These are phyloP conservation scores for Dromiciops gliroides DNA, from an alignment of 2,113 vertebrate species.

Conservation along the genomic window DNA sequence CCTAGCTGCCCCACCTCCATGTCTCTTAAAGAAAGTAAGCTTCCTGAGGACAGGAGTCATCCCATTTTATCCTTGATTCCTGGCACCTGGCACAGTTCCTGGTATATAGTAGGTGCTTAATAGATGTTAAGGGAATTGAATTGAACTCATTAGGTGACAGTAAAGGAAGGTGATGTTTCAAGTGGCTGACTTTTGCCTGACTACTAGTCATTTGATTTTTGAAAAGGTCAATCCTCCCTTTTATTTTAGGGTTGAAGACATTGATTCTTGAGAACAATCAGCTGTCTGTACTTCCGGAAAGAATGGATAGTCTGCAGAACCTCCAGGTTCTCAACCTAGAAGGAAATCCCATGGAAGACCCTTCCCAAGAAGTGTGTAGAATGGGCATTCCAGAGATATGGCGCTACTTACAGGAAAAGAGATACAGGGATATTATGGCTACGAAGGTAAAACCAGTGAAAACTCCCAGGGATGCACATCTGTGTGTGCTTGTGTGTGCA, in stretches of 20 bases:
- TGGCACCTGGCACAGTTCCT: not conserved
- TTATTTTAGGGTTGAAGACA: constrained; percentile 78
- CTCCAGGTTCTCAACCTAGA: constrained; percentile 71
- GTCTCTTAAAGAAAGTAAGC: not conserved
- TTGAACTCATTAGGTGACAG: not conserved
- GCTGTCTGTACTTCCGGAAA: constrained; percentile 72
- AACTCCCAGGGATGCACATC: not conserved
- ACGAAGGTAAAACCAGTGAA: constrained; percentile 74
- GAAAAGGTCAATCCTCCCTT: constrained; percentile 14
- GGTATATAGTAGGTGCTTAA: too few relatives aligned
- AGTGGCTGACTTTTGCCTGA: not conserved
- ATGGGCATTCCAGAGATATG: constrained; percentile 71
- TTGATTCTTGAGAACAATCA: constrained; percentile 78
- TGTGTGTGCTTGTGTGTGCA: not conserved
- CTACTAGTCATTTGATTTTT: not conserved
- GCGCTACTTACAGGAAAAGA: constrained; percentile 67
- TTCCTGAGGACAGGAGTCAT: not conserved
- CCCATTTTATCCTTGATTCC: not conserved
- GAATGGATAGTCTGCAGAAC: constrained; percentile 75
- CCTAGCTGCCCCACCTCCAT: too few relatives aligned
- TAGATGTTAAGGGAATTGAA: not conserved
- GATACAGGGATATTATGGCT: not conserved
- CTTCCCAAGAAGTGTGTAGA: constrained; percentile 52
- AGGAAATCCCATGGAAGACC: constrained; percentile 77
- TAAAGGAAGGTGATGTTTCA: not conserved